Percentiles rank a stretch among this genome's conserved stretches.
Conservation (phyloP, 2,113 vertebrate genomes). For the Thunnus maccoyii region DNA sequence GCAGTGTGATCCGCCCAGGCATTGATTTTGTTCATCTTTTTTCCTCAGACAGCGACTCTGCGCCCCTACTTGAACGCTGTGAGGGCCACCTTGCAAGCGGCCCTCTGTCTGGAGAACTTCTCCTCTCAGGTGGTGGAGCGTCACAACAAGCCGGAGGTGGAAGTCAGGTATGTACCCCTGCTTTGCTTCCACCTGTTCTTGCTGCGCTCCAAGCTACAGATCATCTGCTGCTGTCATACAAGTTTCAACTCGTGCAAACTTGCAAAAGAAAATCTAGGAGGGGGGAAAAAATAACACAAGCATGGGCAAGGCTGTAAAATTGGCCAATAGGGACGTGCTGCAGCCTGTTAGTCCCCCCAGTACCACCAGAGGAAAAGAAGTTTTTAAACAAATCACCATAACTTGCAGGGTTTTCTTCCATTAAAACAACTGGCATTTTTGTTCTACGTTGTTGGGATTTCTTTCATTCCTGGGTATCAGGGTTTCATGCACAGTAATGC, state of each 20-base stretch:
- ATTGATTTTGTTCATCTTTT: background rate
- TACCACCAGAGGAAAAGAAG: background rate
- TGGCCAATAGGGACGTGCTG: conserved; percentile 7
- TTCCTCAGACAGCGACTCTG: conserved; percentile 93
- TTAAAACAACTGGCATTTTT: too few species aligned
- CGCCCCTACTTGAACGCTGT: conserved; percentile 98
- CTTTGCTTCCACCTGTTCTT: conserved; percentile 7
- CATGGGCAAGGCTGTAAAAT: conserved; percentile 25
- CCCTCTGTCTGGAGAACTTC: conserved; percentile 98
- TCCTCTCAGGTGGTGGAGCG: conserved; percentile 98
- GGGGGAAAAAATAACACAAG: conserved; percentile 38
- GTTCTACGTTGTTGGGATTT: background rate
- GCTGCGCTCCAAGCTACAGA: conserved; percentile 33
- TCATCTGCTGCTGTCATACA: conserved; percentile 29
- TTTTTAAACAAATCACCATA: background rate
- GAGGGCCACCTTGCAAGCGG: conserved; percentile 96
- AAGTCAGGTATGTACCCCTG: conserved; percentile 91
- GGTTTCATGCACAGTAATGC: too few species aligned
- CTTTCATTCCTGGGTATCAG: too few species aligned
- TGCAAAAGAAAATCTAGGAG: conserved; percentile 35
- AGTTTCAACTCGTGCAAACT: conserved; percentile 59
- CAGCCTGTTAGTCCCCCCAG: background rate
- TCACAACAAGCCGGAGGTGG: conserved; percentile 99
- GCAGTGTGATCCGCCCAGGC: background rate
- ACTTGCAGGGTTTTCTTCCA: too few species aligned